These are phyloP conservation scores for Spilogale gracilis DNA, from an alignment of 2,113 vertebrate species.

Conservation along the genomic window DNA sequence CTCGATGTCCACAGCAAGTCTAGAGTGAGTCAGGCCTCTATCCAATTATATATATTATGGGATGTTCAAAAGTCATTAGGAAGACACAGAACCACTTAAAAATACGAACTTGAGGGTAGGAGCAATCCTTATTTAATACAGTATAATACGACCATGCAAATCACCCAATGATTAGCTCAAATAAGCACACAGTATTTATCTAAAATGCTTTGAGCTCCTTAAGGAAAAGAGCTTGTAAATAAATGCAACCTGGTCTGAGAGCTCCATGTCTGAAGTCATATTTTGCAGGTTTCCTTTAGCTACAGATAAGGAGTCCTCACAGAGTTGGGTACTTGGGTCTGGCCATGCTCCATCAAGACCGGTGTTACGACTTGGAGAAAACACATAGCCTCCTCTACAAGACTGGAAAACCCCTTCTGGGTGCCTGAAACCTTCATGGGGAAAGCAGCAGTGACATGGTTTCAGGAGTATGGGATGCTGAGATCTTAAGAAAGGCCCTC, in stretches of 20 bases:
- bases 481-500: background rate
- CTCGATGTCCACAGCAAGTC: background rate
- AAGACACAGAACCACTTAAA: background rate
- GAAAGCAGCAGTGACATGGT: background rate
- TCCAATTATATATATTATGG: background rate
- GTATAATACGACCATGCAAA: background rate
- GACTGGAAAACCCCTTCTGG: background rate
- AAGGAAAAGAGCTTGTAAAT: background rate
- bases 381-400: background rate
- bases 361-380: background rate
- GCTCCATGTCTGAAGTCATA: background rate
- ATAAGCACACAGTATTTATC: slow-evolving; percentile 20
- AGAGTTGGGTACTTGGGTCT: background rate
- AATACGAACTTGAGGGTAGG: background rate
- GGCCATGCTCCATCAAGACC: background rate
- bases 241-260: slow-evolving; percentile 5
- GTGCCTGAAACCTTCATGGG: background rate
- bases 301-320: background rate
- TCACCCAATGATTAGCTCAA: background rate
- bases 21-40: background rate
- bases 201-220: slow-evolving; percentile 1
- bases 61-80: slow-evolving; percentile 24
- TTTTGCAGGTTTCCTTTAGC: background rate
- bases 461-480: background rate
- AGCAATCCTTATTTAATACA: slow-evolving; percentile 1